Base-by-base conservation (phyloP, 2,113 vertebrate species). In the Holacanthus passer region DNA sequence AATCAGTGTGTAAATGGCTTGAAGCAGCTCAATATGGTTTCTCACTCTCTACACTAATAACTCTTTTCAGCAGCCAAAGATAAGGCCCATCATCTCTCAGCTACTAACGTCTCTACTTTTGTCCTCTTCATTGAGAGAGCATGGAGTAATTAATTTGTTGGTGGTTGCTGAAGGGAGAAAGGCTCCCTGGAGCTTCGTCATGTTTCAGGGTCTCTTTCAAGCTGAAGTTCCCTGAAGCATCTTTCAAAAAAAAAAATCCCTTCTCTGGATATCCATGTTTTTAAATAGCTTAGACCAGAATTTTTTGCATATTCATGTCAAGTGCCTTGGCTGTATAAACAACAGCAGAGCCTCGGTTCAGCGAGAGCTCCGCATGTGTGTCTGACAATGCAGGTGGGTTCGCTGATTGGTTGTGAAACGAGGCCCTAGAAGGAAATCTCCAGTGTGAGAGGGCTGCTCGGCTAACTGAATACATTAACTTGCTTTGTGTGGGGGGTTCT, bases 121-220 rank as follows among this genome's bases (percentile, higher is more conserved):
- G 73, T 85, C 71, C 68, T 75, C 52, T 65, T 88, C 58, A 77
- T 73, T 74, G 50, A 59, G 45, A 48, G 47, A 55, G 56, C 7
- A 10, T 29, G 1, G 52, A 64, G 77, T 88, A 87, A 90, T 91
- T 83, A 75, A 89, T 87, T 84, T 89, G 82, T 74, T 78, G 68
- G 60, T 77, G 62, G 77, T 66, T 79, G 73, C 85, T 79, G 77
- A 50, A 73, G 66, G 73, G 73, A 48, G 59, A 76, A 45, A 16
- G 27, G 20, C 60, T 86, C 83, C 31, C 69, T 39, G 70, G 83
- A 79, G 81, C 29, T 81, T 71, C 2, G 22, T 80, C 47, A 82
- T 76, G 47, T 82, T 65, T 85, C 81, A 62, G 83, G 59, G 84
- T 88, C 86, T 88, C 82, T 87, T 90, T 91, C 56, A 84, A 29